Evolutionary conservation across 2,888 invertebrate species (phyloP), one percentile per base, ranked within the genome.

Genomic region (Apodemia mormo): DNA sequence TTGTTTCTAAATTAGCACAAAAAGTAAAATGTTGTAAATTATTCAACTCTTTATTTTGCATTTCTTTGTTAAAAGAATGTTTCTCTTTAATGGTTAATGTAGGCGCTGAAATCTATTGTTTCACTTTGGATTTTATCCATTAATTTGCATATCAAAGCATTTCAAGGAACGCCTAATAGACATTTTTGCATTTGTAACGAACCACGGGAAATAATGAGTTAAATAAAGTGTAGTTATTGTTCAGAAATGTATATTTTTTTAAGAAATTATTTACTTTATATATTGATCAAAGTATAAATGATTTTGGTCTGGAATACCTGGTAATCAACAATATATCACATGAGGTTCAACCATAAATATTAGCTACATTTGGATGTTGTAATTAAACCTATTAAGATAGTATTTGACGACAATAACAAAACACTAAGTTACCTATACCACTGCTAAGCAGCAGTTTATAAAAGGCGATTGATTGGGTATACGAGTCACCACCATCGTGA

Each of bases 121-220:
- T 85, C 82, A 82, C 79, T 87, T 85, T 85, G 85, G 82, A 84
- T 78, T 77, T 75, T 69, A 75, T 78, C 76, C 76, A 72, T 70
- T 61, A 73, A 90, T 91, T 91, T 87, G 83, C 89, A 89, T 90
- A 84, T 82, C 85, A 91, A 91, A 90, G 86, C 80, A 76, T 72
- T 76, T 80, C 77, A 81, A 80, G 80, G 83, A 87, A 84, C 85
- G 81, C 83, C 82, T 86, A 83, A 89, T 86, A 86, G 82, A 87
- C 88, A 85, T 88, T 89, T 90, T 88, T 85, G 89, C 87, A 90
- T 89, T 85, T 74, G 80, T 90, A 90, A 90, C 86, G 87, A 90
- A 87, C 85, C 84, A 75, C 81, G 79, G 80, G 79, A 85, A 87
- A 88, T 86, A 81, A 88, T 88, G 81, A 77, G 81, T 84, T 84